These are phyloP conservation scores for Falcunculus frontatus DNA, from an alignment of 2,113 vertebrate genomes.

Conservation along the genomic window DNA sequence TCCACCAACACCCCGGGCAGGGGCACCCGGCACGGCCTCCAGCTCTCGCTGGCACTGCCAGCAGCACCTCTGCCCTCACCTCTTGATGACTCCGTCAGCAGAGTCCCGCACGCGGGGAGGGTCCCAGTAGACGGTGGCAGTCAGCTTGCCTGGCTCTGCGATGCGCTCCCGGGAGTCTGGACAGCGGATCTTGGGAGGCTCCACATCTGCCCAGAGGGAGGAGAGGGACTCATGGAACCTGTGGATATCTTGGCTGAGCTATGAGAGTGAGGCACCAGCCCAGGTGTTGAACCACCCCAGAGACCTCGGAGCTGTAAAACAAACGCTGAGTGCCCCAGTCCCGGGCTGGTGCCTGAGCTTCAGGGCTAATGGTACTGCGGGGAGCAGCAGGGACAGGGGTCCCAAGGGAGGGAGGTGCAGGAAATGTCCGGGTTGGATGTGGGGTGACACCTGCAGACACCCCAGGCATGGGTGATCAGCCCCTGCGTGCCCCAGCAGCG, in stretches of 20 bases:
- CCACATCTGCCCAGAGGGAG: slow-evolving; percentile 75
- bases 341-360: accelerated
- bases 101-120: slow-evolving; percentile 86
- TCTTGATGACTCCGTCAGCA: slow-evolving; percentile 81
- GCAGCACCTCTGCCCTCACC: slow-evolving; percentile 63
- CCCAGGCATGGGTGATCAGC: too few species aligned
- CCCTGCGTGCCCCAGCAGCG: accelerated
- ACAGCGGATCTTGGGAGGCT: slow-evolving; percentile 93
- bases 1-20: accelerated
- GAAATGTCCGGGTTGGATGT: accelerated
- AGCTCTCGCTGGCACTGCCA: accelerated
- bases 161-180: slow-evolving; percentile 85
- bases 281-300: accelerated
- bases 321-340: accelerated
- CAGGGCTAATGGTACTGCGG: accelerated
- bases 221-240: not conserved
- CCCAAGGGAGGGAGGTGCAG: not conserved
- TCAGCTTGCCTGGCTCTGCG: slow-evolving; percentile 89
- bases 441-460: not conserved
- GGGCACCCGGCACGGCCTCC: too few species aligned
- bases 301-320: accelerated
- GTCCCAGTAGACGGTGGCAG: slow-evolving; percentile 85
- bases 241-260: not conserved
- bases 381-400: not conserved
- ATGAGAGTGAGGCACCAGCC: accelerated